Percentiles rank a stretch among this genome's conserved stretches.
Evolutionary conservation across 2,888 invertebrate genomes (phyloP).

Genomic region (Crossocerus cetratus): DNA sequence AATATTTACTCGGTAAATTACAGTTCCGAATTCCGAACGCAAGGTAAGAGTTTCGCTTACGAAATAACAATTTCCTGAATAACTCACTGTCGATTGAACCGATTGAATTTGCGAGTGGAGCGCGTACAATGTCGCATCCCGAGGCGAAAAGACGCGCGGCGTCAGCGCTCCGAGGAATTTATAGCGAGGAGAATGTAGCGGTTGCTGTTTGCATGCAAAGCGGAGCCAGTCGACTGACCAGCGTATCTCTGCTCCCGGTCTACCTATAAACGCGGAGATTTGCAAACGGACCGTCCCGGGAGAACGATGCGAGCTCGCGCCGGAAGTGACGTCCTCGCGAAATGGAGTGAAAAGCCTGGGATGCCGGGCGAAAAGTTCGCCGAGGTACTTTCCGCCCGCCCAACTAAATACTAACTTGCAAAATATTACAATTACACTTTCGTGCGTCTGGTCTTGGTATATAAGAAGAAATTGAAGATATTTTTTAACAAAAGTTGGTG

Average conservation of each 20-base stretch:
- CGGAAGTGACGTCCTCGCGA: slow-evolving; percentile 62
- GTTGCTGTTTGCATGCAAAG: slow-evolving; percentile 63
- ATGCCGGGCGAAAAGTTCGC: slow-evolving; percentile 52
- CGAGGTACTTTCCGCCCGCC: slow-evolving; percentile 17
- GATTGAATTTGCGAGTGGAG: not conserved
- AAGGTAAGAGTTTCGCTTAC: too few species aligned
- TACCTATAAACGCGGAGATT: slow-evolving; percentile 41
- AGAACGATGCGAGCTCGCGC: slow-evolving; percentile 58
- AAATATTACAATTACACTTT: too few species aligned
- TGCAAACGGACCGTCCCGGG: slow-evolving; percentile 30
- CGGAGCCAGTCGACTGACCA: slow-evolving; percentile 60
- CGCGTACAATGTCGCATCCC: not conserved
- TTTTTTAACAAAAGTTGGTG: too few species aligned
- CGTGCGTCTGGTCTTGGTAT: too few species aligned
- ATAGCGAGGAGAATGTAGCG: slow-evolving; percentile 56
- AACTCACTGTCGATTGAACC: not conserved
- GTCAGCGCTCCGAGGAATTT: slow-evolving; percentile 57
- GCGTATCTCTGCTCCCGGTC: slow-evolving; percentile 14
- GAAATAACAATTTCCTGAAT: too few species aligned
- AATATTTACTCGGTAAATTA: too few species aligned
- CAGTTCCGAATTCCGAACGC: too few species aligned
- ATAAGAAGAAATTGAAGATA: too few species aligned
- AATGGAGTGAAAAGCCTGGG: slow-evolving; percentile 64
- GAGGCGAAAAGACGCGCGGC: slow-evolving; percentile 42
- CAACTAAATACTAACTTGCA: too few species aligned